Conservation (phyloP, 2,797 vertebrate species). For the Cirrhinus molitorella region DNA sequence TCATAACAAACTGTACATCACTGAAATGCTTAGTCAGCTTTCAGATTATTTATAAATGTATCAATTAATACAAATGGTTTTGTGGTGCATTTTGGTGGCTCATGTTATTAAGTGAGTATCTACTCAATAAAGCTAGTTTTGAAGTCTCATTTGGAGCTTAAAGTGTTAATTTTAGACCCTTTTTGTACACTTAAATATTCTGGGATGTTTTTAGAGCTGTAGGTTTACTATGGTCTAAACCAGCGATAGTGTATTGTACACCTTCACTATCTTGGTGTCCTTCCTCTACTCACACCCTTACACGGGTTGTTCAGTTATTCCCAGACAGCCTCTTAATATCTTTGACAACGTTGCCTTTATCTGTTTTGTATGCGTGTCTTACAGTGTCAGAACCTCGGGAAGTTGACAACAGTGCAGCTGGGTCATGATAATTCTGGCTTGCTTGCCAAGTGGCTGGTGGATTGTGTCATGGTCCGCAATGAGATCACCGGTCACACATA, state of each 20-base stretch:
- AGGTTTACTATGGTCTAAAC: conserved; percentile 2
- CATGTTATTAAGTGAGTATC: background rate
- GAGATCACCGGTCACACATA: conserved; percentile 97
- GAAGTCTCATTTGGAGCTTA: background rate
- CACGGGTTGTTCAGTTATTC: background rate
- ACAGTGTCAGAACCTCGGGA: conserved; percentile 96
- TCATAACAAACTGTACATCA: no score
- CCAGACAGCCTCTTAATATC: conserved; percentile 7
- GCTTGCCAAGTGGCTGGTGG: conserved; percentile 97
- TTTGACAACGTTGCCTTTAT: conserved; percentile 52
- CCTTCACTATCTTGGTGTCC: conserved; percentile 18
- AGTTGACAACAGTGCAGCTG: conserved; percentile 94
- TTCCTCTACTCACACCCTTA: background rate
- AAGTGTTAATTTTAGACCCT: background rate
- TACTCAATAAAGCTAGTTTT: background rate
- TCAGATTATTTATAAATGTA: no score
- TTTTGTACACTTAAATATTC: background rate
- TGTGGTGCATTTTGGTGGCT: background rate
- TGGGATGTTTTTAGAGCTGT: background rate
- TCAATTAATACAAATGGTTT: no score
- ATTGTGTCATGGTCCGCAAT: conserved; percentile 97
- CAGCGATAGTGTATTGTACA: background rate
- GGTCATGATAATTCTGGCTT: conserved; percentile 97
- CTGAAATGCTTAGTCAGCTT: no score
- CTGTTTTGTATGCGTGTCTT: conserved; percentile 47